phyloP scores from a whole-genome alignment of 2,113 vertebrate species.

The Dinomys branickii region DNA sequence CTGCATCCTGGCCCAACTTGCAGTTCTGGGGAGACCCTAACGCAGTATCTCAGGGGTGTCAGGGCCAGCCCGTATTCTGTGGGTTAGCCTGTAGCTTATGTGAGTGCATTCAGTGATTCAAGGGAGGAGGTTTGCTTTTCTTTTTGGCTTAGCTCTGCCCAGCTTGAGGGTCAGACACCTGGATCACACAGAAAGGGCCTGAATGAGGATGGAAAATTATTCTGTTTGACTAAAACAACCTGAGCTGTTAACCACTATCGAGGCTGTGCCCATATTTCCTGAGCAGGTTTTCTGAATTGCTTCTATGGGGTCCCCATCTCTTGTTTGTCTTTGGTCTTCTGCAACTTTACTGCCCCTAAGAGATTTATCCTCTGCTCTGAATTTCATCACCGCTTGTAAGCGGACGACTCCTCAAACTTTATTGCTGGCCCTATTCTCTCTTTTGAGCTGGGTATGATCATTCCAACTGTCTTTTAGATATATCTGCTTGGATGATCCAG shows the following conservation, averaged over 20 bases:
- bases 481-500: conserved; percentile 30
- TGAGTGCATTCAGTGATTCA: not conserved
- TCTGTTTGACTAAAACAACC: not conserved
- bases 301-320: conserved; percentile 8
- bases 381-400: conserved; percentile 49
- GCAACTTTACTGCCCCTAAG: conserved; percentile 13
- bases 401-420: conserved; percentile 35
- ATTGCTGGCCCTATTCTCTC: conserved; percentile 28
- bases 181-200: not conserved
- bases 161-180: not conserved
- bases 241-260: conserved; percentile 2
- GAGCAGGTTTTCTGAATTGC: conserved; percentile 54
- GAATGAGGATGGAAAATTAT: not conserved
- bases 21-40: not conserved
- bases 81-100: not conserved
- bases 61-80: not conserved
- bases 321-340: conserved; percentile 45
- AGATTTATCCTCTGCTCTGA: conserved; percentile 52
- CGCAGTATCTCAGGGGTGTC: no score
- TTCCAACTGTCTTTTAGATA: conserved; percentile 11
- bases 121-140: not conserved
- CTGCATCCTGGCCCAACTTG: not conserved
- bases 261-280: not conserved
- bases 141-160: not conserved
- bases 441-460: conserved; percentile 50